Evolutionary conservation across 1,140 invertebrate species (phyloP).

Genomic region (Drepana arcuata): DNA sequence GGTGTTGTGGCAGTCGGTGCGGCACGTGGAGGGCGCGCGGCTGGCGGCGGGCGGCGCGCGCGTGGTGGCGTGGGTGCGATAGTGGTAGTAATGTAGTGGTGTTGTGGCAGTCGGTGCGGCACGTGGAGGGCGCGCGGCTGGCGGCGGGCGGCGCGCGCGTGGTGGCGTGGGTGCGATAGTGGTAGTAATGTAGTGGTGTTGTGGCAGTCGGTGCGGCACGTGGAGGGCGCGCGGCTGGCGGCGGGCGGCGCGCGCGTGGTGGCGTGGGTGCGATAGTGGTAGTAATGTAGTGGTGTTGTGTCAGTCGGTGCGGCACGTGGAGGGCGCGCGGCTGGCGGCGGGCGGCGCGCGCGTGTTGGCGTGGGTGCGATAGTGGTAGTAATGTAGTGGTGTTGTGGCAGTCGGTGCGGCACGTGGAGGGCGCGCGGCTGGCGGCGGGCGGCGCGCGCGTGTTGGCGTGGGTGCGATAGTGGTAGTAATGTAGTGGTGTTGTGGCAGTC

Average conservation of each 20-base stretch:
- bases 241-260: slow-evolving; percentile 27
- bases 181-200: too few relatives aligned
- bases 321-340: slow-evolving; percentile 23
- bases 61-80: neutral
- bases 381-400: too few relatives aligned
- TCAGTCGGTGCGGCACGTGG: slow-evolving; percentile 17
- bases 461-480: neutral
- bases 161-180: neutral
- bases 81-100: neutral
- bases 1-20: neutral
- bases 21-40: neutral
- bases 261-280: neutral
- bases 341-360: slow-evolving; percentile 28
- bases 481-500: slow-evolving; percentile 38
- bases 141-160: slow-evolving; percentile 27
- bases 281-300: neutral
- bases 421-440: neutral
- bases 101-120: neutral
- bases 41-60: neutral
- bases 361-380: too few relatives aligned
- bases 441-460: neutral
- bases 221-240: slow-evolving; percentile 28
- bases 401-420: neutral
- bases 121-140: slow-evolving; percentile 35
- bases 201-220: slow-evolving; percentile 9